Evolutionary conservation across 2,888 invertebrate species (phyloP), one percentile per base, ranked within the genome.

Genomic region (Cynaeus angustus): DNA sequence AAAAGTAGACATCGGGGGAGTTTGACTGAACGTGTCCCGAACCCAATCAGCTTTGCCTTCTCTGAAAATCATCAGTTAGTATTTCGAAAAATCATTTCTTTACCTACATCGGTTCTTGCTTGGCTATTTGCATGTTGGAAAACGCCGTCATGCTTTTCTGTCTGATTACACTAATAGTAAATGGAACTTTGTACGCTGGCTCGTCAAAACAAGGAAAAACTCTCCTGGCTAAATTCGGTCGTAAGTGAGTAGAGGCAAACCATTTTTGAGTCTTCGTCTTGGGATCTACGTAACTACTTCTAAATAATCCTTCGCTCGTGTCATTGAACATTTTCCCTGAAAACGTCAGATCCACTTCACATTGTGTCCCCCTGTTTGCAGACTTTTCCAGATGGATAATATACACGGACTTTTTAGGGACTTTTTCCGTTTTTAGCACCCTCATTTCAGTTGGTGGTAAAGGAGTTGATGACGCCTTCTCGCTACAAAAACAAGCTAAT

Each of bases 171-270:
- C 86, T 91, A 50, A 90, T 81, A 37, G 89, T 87, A 77, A 92
- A 92, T 0, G 91, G 90, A 0, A 91, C 91, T 85, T 94, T 95
- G 79, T 90, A 91, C 0, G 88, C 89, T 0, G 94, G 93, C 78
- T 94, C 93, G 80, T 94, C 94, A 81, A 94, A 93, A 78, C 94
- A 94, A 0, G 94, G 94, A 81, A 95, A 94, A 75, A 94, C 86
- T 13, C 88, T 87, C n/a, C 92, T 87, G 0, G 94, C 94, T 79
- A 92, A 89, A 81, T 92, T 91, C 0, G 92, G 91, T 38, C 92
- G 86, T 71, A 94, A 85, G 77, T 92, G 89, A 0, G 93, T 91
- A 0, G 90, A 92, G 12, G 91, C 88, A 77, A 91, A 91, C 77
- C 88, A 87, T 75, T 83, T 83, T 33, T 82, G 83, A 21, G 82